Base-by-base conservation (phyloP, 1,140 invertebrate species). In the Orius laevigatus region DNA sequence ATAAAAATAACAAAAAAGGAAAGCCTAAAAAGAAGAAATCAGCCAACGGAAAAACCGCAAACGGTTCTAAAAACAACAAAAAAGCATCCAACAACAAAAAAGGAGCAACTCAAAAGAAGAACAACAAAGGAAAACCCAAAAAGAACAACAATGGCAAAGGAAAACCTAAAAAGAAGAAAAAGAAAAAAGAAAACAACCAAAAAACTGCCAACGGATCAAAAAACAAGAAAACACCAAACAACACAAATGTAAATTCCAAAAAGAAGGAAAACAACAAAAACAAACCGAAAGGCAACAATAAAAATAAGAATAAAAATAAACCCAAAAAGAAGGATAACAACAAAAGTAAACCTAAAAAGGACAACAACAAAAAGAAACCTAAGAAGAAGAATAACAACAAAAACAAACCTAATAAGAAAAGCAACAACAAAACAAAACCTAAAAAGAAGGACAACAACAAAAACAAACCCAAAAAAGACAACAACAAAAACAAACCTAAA, bases 1-100 rank as follows among this genome's bases (percentile, higher is more conserved):
- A 44, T 3, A 33, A 52, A 11, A 43, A 32, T 14, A 43, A 15
- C 35, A 20, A 52, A 33, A 35, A 35, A 51, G 39, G 38, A 42
- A 33, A 39, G 38, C 15, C 25, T 6, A 19, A 39, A 15, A 43
- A 18, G 41, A 16, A 39, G 9, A 16, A 16, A 9, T 3, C 3
- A 16, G 10, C 3, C 12, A 16, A 39, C n/a, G 9, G 5, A 3
- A 43, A n/a, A 20, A 43, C 11, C 3, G 19, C 11, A 15, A n/a
- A 19, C 5, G 19, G 41, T 4, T 16, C 11, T 14, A 20, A 43
- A 43, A 19, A 20, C 12, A 19, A 20, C 5, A 20, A 43, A 4
- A 19, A 43, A 43, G 19, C 11, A 43, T 16, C 11, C 2, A 43
- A 43, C 12, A 19, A 43, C n/a, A 20, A 20, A 20, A 18, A 20